These are phyloP conservation scores for Chrysolina oricalcia DNA, from an alignment of 2,888 invertebrate genomes.

Conservation along the genomic window DNA sequence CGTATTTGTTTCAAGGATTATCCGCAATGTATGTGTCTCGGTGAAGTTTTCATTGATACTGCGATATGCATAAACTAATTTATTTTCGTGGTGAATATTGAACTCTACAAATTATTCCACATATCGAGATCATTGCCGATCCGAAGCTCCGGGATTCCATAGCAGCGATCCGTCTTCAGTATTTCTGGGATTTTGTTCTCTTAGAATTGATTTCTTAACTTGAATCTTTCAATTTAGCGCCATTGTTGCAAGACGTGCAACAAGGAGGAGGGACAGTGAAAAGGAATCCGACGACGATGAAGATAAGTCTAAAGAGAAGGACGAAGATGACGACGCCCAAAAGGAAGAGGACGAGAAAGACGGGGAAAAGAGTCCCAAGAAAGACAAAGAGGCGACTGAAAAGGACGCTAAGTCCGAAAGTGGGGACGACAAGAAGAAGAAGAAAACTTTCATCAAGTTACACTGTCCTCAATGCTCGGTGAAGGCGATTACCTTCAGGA, in stretches of 20 bases:
- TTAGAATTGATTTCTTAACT: background rate
- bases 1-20: background rate
- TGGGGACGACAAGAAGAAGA: conserved; percentile 64
- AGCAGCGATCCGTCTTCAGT: background rate
- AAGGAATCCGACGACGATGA: conserved; percentile 60
- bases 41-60: no score
- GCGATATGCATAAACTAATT: background rate
- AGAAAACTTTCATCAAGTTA: conserved; percentile 78
- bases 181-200: background rate
- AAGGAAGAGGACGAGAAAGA: conserved; percentile 58
- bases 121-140: background rate
- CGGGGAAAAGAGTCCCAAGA: conserved; percentile 42
- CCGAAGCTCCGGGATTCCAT: background rate
- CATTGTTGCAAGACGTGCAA: conserved; percentile 57
- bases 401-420: conserved; percentile 50
- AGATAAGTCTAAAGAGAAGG: conserved; percentile 71
- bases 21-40: no score
- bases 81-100: background rate
- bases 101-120: background rate
- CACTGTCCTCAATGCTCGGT: conserved; percentile 86
- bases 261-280: conserved; percentile 48
- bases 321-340: conserved; percentile 65
- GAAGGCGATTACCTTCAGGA: conserved; percentile 83
- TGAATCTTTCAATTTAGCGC: conserved; percentile 55
- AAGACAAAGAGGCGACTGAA: conserved; percentile 61